These are phyloP conservation scores for Conus betulinus DNA, from an alignment of 1,140 invertebrate genomes.

Conservation along the genomic window DNA sequence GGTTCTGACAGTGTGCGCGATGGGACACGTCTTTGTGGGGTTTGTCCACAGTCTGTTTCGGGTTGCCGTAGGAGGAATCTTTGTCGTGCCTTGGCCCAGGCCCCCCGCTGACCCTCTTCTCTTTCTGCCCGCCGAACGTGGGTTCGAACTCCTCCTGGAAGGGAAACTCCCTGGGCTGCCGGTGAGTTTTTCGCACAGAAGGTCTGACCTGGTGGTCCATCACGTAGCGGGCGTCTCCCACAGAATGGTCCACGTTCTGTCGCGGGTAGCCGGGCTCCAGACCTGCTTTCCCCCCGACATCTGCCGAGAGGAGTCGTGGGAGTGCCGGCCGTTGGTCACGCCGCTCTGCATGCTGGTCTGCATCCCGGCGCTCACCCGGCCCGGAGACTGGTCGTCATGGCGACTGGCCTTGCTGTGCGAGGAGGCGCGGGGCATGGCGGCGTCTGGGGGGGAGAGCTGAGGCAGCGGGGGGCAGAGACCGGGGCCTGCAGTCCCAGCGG, in stretches of 20 bases:
- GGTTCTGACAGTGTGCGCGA: not conserved
- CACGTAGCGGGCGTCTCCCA: not conserved
- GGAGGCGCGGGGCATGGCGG: not conserved
- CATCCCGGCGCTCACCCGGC: not conserved
- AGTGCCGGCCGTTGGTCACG: not conserved
- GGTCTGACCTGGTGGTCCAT: not conserved
- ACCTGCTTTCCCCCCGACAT: not conserved
- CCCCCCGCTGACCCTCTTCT: not conserved
- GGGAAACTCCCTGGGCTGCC: not conserved
- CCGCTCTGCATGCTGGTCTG: not conserved
- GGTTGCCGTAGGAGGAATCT: not conserved
- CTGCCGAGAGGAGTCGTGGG: not conserved
- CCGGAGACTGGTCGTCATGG: not conserved
- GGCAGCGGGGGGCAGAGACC: not conserved
- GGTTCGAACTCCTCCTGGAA: slow-evolving; percentile 14
- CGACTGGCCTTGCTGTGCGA: not conserved
- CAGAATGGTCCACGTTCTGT: not conserved
- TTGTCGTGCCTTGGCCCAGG: not conserved
- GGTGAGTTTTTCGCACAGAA: not conserved
- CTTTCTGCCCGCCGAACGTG: not conserved
- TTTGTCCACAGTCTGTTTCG: not conserved
- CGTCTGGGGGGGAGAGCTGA: not conserved
- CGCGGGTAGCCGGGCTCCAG: not conserved
- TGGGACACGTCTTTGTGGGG: not conserved
- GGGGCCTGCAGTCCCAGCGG: not conserved